Percentiles rank a stretch among this genome's conserved stretches.
These are phyloP conservation scores for Amiota mariae DNA, from an alignment of 2,888 invertebrate species.

Conservation along the genomic window DNA sequence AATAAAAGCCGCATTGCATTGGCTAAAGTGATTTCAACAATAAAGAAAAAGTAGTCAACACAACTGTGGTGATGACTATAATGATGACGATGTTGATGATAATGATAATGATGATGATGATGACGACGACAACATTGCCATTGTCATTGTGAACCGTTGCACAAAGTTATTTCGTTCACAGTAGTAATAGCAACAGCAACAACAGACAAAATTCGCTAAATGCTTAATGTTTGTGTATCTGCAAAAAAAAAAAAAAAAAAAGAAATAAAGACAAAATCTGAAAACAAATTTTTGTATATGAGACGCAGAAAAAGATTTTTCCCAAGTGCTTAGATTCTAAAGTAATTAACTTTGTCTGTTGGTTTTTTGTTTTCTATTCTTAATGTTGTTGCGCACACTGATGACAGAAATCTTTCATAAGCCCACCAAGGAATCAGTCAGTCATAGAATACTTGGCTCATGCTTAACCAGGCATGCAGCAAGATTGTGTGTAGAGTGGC, in stretches of 20 bases:
- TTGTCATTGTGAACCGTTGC: constrained; percentile 16
- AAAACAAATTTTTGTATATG: constrained; percentile 14
- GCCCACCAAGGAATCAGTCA: constrained; percentile 14
- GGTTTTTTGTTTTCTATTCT: neutral
- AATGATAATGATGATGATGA: too few species aligned
- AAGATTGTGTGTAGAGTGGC: constrained; percentile 18
- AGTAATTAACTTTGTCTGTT: constrained; percentile 55
- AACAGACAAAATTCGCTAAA: constrained; percentile 10
- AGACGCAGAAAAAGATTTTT: constrained; percentile 11
- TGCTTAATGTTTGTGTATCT: constrained; percentile 1
- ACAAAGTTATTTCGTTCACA: neutral
- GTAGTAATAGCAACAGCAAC: too few species aligned
- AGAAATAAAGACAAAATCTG: neutral
- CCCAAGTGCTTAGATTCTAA: constrained; percentile 40
- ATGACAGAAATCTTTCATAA: constrained; percentile 50
- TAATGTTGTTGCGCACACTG: constrained; percentile 44
- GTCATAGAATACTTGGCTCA: neutral
- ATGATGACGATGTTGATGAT: too few species aligned
- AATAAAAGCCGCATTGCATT: neutral
- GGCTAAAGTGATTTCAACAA: neutral
- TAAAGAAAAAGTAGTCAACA: constrained; percentile 2
- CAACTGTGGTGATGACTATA: neutral
- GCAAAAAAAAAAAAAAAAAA: too few species aligned
- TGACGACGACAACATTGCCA: neutral
- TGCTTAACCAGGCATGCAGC: constrained; percentile 6